Conservation (phyloP, 2,113 vertebrate species). For the Ictidomys tridecemlineatus region DNA sequence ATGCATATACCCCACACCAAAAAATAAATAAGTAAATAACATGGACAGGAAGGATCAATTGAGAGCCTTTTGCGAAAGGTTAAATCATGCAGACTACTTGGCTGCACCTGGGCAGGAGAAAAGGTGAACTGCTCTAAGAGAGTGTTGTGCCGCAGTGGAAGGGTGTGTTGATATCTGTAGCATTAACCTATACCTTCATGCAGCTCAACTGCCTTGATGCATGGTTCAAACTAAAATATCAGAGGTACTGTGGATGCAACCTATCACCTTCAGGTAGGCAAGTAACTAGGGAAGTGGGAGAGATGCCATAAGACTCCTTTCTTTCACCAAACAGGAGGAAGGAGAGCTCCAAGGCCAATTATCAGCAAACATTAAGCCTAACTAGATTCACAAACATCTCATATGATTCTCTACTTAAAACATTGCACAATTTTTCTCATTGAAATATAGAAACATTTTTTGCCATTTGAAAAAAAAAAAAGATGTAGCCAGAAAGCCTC, state of each 20-base stretch:
- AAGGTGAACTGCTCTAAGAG: neutral
- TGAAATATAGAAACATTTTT: too few relatives aligned
- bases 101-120: neutral
- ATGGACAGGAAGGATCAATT: neutral
- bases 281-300: too few relatives aligned
- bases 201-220: neutral
- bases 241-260: neutral
- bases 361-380: too few relatives aligned
- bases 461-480: too few relatives aligned
- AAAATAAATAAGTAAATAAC: too few relatives aligned
- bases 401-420: neutral
- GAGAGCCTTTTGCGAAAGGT: neutral
- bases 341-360: neutral
- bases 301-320: neutral
- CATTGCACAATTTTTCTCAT: too few relatives aligned
- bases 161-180: neutral
- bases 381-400: neutral
- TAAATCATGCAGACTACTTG: neutral
- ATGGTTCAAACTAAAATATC: too few relatives aligned
- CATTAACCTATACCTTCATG: too few relatives aligned
- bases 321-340: neutral
- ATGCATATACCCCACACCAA: neutral
- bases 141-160: neutral
- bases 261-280: neutral
- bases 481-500: too few relatives aligned